phyloP scores from a whole-genome alignment of 1,140 invertebrate genomes.

The Epicauta chinensis region DNA sequence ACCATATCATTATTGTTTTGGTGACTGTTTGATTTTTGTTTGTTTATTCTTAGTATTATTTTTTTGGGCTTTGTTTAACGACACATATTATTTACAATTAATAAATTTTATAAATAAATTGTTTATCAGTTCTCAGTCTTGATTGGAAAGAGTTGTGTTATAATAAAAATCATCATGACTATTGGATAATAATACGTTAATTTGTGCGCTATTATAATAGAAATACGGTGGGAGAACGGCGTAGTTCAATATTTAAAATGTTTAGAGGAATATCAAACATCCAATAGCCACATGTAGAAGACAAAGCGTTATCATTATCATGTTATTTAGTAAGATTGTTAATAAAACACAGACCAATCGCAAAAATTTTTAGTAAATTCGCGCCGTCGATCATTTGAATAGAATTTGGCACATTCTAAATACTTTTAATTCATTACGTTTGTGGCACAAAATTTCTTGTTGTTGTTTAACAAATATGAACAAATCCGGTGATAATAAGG shows the following conservation, averaged over 20 bases:
- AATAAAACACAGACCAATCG: slow-evolving; percentile 21
- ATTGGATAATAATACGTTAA: not conserved
- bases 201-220: not conserved
- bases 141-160: too few relatives aligned
- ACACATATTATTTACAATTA: too few relatives aligned
- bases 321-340: not conserved
- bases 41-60: too few relatives aligned
- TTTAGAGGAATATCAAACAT: not conserved
- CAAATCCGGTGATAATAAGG: slow-evolving; percentile 19
- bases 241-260: not conserved
- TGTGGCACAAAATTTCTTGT: slow-evolving; percentile 8
- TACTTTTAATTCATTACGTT: too few relatives aligned
- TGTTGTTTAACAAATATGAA: slow-evolving; percentile 5
- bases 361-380: too few relatives aligned
- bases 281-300: not conserved
- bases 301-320: not conserved
- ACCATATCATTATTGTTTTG: too few relatives aligned
- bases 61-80: too few relatives aligned
- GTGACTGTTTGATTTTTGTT: too few relatives aligned
- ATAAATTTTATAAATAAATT: too few relatives aligned
- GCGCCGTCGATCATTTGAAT: slow-evolving; percentile 1
- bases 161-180: too few relatives aligned
- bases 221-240: not conserved
- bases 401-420: slow-evolving; percentile 6
- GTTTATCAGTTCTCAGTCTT: too few relatives aligned